Conservation (phyloP, 2,113 vertebrate species). For the Aspiorhynchus laticeps region DNA sequence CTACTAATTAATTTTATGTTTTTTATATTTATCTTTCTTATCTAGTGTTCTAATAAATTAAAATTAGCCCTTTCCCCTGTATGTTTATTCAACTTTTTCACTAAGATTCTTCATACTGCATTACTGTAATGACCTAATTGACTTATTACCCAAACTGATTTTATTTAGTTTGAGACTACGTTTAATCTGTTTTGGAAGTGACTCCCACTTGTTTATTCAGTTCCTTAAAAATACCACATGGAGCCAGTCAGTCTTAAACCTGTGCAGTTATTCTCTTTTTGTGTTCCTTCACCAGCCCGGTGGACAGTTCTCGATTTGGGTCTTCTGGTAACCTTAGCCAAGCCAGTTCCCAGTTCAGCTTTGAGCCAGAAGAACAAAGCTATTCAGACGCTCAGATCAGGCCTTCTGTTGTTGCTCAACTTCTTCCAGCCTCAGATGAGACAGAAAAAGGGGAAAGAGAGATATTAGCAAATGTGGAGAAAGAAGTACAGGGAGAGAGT, state of each 20-base stretch:
- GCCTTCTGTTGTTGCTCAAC: conserved; percentile 63
- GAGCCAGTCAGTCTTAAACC: neutral
- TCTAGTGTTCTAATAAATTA: neutral
- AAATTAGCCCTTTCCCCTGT: neutral
- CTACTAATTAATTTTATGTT: neutral
- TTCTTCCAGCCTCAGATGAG: conserved; percentile 61
- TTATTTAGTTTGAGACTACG: neutral
- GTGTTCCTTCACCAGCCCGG: conserved; percentile 76
- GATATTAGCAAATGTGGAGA: conserved; percentile 57
- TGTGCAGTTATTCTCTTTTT: neutral
- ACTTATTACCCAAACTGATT: neutral
- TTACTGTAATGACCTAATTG: neutral
- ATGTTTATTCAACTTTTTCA: neutral
- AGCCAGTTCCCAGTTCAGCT: conserved; percentile 85
- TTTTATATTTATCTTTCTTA: neutral
- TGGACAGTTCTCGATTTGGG: conserved; percentile 85
- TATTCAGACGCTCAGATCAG: conserved; percentile 65
- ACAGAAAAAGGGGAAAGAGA: conserved; percentile 65
- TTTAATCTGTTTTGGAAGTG: too few species aligned
- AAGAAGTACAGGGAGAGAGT: conserved; percentile 55
- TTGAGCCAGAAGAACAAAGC: conserved; percentile 81
- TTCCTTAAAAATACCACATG: neutral
- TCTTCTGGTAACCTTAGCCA: conserved; percentile 92
- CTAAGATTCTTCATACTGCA: neutral
- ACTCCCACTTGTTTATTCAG: too few species aligned